Conservation (phyloP, 2,113 vertebrate genomes). For the Leucoraja erinaceus region DNA sequence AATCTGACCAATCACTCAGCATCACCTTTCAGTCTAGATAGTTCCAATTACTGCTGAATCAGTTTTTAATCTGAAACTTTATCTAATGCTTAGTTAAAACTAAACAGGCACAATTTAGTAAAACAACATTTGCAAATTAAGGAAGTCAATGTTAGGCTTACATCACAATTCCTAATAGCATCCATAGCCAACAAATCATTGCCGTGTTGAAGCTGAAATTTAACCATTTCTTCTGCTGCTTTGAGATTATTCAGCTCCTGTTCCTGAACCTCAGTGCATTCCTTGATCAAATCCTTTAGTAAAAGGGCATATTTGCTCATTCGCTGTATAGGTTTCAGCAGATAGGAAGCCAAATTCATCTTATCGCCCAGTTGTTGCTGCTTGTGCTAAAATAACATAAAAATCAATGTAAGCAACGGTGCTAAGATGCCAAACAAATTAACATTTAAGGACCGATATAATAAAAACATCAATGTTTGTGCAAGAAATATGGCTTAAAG, state of each 20-base stretch:
- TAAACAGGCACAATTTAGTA: background rate
- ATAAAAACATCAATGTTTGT: background rate
- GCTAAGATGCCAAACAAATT: background rate
- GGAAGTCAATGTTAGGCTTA: constrained; percentile 51
- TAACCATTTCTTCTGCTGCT: constrained; percentile 83
- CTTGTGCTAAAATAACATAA: constrained; percentile 65
- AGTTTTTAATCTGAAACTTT: constrained; percentile 2
- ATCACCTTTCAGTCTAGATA: background rate
- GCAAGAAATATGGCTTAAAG: background rate
- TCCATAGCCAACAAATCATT: constrained; percentile 96
- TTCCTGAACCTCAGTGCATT: constrained; percentile 71
- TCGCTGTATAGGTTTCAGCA: constrained; percentile 90
- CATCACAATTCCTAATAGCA: constrained; percentile 86
- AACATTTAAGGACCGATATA: background rate
- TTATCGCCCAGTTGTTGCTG: constrained; percentile 84
- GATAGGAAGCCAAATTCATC: constrained; percentile 90
- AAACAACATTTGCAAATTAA: background rate
- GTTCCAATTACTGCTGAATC: background rate
- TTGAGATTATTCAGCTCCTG: constrained; percentile 78
- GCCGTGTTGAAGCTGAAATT: constrained; percentile 88
- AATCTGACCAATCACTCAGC: background rate
- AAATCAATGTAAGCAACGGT: background rate
- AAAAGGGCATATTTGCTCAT: constrained; percentile 92
- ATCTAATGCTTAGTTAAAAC: background rate
- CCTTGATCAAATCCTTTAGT: constrained; percentile 86